Conservation (phyloP, 2,888 invertebrate genomes). For the Lithophane ornitopus region DNA sequence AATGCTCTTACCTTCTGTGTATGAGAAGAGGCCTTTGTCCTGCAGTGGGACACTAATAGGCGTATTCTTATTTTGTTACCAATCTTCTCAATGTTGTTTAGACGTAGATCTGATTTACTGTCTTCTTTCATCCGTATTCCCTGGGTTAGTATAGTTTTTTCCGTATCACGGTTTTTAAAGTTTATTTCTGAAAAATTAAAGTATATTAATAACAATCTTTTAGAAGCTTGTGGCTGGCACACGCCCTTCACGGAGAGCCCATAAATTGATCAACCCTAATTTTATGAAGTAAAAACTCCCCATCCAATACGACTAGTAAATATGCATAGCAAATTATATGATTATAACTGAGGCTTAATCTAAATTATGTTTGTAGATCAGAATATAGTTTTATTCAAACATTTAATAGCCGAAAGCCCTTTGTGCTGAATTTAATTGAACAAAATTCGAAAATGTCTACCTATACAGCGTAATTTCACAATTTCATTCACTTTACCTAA, state of each 20-base stretch:
- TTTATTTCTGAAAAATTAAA: neutral
- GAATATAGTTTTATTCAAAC: constrained; percentile 2
- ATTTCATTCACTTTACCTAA: constrained; percentile 61
- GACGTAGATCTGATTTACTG: neutral
- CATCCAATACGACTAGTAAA: neutral
- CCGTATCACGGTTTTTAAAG: neutral
- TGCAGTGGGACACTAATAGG: neutral
- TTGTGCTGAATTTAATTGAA: constrained; percentile 3
- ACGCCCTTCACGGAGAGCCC: neutral
- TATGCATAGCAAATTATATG: constrained; percentile 20
- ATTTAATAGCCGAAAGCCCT: neutral
- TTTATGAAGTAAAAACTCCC: neutral
- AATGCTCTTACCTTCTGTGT: neutral
- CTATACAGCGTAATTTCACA: constrained; percentile 32
- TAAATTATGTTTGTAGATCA: constrained; percentile 4
- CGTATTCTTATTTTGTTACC: neutral
- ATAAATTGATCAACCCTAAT: constrained; percentile 33
- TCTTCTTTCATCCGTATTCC: neutral
- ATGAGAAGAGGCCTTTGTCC: neutral
- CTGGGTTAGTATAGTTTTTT: neutral
- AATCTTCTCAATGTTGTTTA: neutral
- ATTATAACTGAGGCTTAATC: neutral
- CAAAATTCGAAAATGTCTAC: neutral
- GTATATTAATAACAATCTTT: constrained; percentile 7
- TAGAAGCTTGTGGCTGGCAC: constrained; percentile 12